Percentiles rank a stretch among this genome's conserved stretches.
Evolutionary conservation across 2,113 vertebrate genomes (phyloP).

Genomic region (Marmota flaviventris): DNA sequence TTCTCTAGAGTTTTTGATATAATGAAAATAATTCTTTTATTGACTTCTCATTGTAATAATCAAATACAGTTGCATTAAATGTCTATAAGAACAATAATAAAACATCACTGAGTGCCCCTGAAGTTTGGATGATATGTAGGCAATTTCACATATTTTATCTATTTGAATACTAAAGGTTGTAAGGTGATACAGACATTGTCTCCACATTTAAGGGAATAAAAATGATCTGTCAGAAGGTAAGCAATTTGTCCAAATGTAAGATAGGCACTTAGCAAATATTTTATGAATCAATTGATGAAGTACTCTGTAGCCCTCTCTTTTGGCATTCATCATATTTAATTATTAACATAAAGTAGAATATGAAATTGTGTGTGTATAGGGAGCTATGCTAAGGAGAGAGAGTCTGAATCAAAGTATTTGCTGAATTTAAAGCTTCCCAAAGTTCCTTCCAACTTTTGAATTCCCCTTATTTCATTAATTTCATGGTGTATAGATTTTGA

Average conservation of each 20-base stretch:
- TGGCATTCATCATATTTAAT: constrained; percentile 65
- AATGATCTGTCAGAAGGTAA: constrained; percentile 61
- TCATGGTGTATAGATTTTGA: background rate
- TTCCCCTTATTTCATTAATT: background rate
- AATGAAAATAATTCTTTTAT: constrained; percentile 13
- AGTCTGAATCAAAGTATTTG: constrained; percentile 55
- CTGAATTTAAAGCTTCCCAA: constrained; percentile 52
- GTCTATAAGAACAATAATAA: background rate
- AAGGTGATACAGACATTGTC: background rate
- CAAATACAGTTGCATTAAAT: background rate
- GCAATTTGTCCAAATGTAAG: constrained; percentile 63
- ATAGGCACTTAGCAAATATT: constrained; percentile 74
- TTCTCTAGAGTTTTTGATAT: background rate
- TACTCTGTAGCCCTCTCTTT: constrained; percentile 38
- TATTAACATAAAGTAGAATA: constrained; percentile 68
- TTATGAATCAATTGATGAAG: constrained; percentile 73
- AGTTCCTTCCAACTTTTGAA: constrained; percentile 42
- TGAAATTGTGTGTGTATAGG: constrained; percentile 10
- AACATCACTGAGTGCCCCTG: background rate
- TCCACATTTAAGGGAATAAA: constrained; percentile 49
- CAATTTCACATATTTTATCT: background rate
- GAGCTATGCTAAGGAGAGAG: constrained; percentile 34
- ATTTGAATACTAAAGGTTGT: background rate
- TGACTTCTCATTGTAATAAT: background rate
- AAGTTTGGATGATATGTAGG: background rate